phyloP scores from a whole-genome alignment of 2,113 vertebrate genomes.

The Pavo muticus region DNA sequence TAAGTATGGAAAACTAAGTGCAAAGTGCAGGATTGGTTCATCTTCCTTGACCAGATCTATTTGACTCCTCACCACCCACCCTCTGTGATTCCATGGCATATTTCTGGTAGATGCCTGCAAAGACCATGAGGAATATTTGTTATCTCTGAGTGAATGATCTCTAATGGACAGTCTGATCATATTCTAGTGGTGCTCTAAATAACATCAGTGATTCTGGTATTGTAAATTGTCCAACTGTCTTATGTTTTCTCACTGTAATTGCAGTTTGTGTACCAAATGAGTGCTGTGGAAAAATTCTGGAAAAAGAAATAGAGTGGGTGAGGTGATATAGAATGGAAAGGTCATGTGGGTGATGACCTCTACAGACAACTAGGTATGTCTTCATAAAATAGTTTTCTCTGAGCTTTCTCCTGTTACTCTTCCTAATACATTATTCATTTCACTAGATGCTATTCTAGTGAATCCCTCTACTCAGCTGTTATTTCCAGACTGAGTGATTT shows the following conservation, averaged over 20 bases:
- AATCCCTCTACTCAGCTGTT: neutral
- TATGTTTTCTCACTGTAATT: neutral
- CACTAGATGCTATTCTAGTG: neutral
- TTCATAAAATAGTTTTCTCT: neutral
- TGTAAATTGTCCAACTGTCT: neutral
- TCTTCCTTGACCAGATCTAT: neutral
- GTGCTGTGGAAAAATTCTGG: neutral
- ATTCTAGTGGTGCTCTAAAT: neutral
- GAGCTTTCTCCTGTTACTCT: neutral
- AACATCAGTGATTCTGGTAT: neutral
- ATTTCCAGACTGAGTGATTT: neutral
- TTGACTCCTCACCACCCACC: neutral
- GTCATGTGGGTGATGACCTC: neutral
- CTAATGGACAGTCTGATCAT: neutral
- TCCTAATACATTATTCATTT: neutral
- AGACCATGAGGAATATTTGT: fast-evolving
- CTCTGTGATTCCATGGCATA: fast-evolving
- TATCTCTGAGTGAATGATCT: neutral
- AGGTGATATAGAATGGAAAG: neutral
- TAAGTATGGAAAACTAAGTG: neutral
- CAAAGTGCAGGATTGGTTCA: neutral
- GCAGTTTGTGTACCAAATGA: neutral
- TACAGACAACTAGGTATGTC: neutral
- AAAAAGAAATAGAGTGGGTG: neutral
- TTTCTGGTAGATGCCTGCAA: neutral